Evolutionary conservation across 2,113 vertebrate genomes (phyloP).

Genomic region (Xiphias gladius): DNA sequence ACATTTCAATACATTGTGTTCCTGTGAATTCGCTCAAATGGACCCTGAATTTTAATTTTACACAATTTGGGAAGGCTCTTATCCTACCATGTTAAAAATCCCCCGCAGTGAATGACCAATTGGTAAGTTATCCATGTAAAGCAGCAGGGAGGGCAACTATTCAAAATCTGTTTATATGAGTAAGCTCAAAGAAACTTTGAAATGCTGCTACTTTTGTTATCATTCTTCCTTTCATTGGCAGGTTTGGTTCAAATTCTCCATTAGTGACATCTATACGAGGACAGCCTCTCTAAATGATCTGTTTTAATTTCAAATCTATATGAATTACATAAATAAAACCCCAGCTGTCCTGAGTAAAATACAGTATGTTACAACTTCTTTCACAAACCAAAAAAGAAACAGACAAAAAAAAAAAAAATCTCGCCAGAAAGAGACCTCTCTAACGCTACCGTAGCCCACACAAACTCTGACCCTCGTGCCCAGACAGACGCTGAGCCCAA

Average conservation of each 20-base stretch:
- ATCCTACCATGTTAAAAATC: conserved; percentile 29
- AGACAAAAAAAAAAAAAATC: conserved; percentile 1
- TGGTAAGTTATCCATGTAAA: conserved; percentile 47
- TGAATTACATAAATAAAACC: neutral
- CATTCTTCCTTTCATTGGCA: neutral
- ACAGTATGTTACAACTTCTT: neutral
- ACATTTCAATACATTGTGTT: conserved; percentile 5
- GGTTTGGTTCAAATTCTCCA: conserved; percentile 17
- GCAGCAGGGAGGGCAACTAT: conserved; percentile 18
- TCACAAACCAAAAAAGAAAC: conserved; percentile 21
- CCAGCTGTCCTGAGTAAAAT: neutral
- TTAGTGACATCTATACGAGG: neutral
- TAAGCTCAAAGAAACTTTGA: conserved; percentile 30
- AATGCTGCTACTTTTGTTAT: conserved; percentile 15
- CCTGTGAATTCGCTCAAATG: conserved; percentile 21
- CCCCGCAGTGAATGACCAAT: conserved; percentile 18
- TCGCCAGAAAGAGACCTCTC: conserved; percentile 2
- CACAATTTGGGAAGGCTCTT: conserved; percentile 15
- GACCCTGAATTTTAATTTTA: conserved; percentile 33
- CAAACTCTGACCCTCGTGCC: conserved; percentile 31
- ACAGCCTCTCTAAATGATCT: conserved; percentile 1
- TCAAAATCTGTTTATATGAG: conserved; percentile 41
- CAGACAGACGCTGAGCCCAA: conserved; percentile 38
- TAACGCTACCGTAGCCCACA: conserved; percentile 18
- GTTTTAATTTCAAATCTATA: neutral